Conservation (phyloP, 2,888 invertebrate genomes). For the Lepidochrysops patricia region DNA sequence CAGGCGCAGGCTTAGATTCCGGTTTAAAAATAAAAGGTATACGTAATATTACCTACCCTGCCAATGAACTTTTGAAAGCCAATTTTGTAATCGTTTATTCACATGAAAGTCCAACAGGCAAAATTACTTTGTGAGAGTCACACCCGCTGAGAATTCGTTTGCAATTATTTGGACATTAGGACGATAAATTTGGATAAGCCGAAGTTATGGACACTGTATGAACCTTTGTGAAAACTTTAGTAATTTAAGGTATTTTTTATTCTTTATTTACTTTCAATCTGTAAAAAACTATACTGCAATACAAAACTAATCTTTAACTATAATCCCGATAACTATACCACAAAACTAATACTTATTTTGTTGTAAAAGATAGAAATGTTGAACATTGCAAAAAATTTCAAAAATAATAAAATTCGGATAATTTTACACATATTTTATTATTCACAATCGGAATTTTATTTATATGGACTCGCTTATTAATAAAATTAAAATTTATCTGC, state of each 20-base stretch:
- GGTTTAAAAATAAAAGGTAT: neutral
- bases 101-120: neutral
- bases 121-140: neutral
- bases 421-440: neutral
- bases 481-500: neutral
- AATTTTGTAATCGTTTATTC: slow-evolving; percentile 9
- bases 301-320: no score
- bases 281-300: no score
- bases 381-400: neutral
- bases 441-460: neutral
- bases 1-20: neutral
- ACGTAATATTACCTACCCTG: slow-evolving; percentile 6
- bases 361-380: neutral
- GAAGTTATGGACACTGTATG: neutral
- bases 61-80: slow-evolving; percentile 6
- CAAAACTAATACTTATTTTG: neutral
- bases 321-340: no score
- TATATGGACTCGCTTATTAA: neutral
- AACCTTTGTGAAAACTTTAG: neutral
- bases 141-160: slow-evolving; percentile 6
- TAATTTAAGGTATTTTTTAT: neutral
- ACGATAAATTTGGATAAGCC: neutral
- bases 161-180: slow-evolving; percentile 3
- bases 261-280: neutral
- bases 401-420: neutral